These are phyloP conservation scores for Aurelia sp. DNA, from an alignment of 30 jellyfish, hydroid and myxozoan genomes.

Conservation along the genomic window DNA sequence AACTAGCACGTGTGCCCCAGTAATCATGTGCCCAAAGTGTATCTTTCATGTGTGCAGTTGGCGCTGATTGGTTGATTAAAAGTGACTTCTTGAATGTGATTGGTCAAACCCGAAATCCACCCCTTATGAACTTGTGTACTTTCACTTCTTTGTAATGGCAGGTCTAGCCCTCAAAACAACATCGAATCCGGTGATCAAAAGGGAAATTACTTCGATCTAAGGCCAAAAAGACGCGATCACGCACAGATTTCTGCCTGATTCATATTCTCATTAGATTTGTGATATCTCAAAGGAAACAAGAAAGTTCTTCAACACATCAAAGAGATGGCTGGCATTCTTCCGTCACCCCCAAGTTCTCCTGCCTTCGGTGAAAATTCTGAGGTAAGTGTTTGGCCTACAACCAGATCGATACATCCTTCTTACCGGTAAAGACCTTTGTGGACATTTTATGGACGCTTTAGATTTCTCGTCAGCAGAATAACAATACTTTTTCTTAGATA, in stretches of 20 bases:
- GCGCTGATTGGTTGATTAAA: conserved; percentile 42
- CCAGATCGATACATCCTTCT: background rate
- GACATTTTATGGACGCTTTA: conserved; percentile 1
- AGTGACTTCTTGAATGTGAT: conserved; percentile 16
- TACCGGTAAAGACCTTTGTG: background rate
- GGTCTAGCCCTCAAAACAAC: conserved; percentile 77
- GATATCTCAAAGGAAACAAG: background rate
- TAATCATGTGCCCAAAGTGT: background rate
- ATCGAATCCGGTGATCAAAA: background rate
- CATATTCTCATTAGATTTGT: background rate
- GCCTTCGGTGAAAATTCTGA: background rate
- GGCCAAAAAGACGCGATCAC: background rate
- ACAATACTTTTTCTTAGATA: too few relatives aligned
- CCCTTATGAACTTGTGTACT: conserved; percentile 58
- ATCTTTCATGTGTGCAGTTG: conserved; percentile 41
- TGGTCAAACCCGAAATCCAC: conserved; percentile 83
- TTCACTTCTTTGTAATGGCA: conserved; percentile 44
- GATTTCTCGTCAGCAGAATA: background rate
- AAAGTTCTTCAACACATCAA: background rate
- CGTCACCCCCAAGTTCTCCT: conserved; percentile 81
- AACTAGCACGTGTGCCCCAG: conserved; percentile 37
- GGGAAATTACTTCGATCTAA: too few relatives aligned
- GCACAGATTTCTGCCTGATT: background rate
- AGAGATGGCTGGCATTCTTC: conserved; percentile 64
- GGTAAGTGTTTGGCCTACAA: background rate